Evolutionary conservation across 1,140 invertebrate genomes (phyloP).

Genomic region (Sitobion miscanthi): DNA sequence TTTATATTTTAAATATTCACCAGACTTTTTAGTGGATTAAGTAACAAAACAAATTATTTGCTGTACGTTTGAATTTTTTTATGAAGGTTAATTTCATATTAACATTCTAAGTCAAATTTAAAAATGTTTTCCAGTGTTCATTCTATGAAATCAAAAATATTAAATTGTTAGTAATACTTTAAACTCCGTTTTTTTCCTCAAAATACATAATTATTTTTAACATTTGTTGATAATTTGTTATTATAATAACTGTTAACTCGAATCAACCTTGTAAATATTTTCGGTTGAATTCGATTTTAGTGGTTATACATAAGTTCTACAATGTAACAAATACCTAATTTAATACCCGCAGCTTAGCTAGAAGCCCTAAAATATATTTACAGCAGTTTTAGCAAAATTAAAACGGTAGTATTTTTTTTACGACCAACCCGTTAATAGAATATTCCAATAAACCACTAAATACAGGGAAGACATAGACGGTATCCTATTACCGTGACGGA

Average conservation of each 20-base stretch:
- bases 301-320: not conserved
- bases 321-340: not conserved
- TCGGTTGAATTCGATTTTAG: not conserved
- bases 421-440: slow-evolving; percentile 13
- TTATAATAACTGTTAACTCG: not conserved
- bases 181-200: not conserved
- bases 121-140: not conserved
- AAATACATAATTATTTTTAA: not conserved
- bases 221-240: not conserved
- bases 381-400: not conserved
- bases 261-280: not conserved
- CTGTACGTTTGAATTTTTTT: not conserved
- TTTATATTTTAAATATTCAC: not conserved
- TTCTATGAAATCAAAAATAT: not conserved
- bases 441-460: slow-evolving; percentile 40
- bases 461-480: slow-evolving; percentile 1
- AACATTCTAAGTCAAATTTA: not conserved
- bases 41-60: not conserved
- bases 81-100: not conserved
- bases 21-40: not conserved
- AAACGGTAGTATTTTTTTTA: not conserved
- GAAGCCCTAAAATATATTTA: slow-evolving; percentile 23
- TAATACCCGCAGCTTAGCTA: not conserved
- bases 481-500: slow-evolving; percentile 52
- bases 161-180: not conserved